phyloP scores from a whole-genome alignment of 2,113 vertebrate species.

The Mixornis gularis region DNA sequence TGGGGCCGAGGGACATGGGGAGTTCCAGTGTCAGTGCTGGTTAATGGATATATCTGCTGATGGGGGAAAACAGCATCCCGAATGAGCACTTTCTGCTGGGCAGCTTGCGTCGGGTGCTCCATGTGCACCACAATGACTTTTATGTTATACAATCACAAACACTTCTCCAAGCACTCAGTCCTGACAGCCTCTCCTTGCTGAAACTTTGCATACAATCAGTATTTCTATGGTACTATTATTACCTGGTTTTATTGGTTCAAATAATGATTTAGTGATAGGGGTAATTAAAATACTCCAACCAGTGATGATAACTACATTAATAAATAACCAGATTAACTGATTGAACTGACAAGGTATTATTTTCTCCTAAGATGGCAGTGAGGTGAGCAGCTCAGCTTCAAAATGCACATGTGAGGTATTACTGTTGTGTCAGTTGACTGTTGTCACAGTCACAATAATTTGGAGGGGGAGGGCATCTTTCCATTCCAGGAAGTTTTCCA shows the following conservation, averaged over 20 bases:
- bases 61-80: not conserved
- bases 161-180: not conserved
- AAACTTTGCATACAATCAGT: not conserved
- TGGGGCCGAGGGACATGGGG: not conserved
- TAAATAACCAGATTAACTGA: not conserved
- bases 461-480: not conserved
- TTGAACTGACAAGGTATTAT: not conserved
- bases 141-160: not conserved
- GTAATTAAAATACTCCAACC: not conserved
- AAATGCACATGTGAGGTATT: not conserved
- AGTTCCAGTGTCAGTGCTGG: not conserved
- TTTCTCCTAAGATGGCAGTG: not conserved
- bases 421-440: not conserved
- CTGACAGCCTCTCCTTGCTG: not conserved
- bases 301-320: not conserved
- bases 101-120: rapidly evolving
- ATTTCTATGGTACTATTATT: not conserved
- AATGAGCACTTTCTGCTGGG: not conserved
- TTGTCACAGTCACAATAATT: not conserved
- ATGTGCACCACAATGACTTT: not conserved
- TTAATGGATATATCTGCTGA: not conserved
- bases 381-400: not conserved
- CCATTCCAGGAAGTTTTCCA: not conserved
- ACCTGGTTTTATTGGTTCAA: not conserved
- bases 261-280: not conserved